Percentiles rank a stretch among this genome's conserved stretches.
These are phyloP conservation scores for Poecilobothrus nobilitatus DNA, from an alignment of 2,888 invertebrate species.

Conservation along the genomic window DNA sequence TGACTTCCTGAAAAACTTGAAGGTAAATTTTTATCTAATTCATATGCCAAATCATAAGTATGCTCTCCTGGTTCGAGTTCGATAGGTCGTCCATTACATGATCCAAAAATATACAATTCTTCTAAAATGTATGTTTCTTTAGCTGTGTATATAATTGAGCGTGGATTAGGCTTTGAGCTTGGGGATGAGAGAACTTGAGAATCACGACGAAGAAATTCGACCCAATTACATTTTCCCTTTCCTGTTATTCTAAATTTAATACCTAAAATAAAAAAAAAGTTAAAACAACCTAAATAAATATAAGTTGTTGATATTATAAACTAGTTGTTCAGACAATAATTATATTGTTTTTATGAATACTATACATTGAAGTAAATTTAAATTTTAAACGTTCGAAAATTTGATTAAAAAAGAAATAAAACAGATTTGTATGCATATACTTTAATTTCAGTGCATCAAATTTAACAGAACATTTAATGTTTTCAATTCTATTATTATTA, in stretches of 20 bases:
- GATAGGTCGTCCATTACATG: slow-evolving; percentile 31
- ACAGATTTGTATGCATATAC: too few relatives aligned
- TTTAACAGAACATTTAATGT: too few relatives aligned
- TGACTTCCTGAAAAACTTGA: slow-evolving; percentile 39
- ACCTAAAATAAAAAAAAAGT: slow-evolving; percentile 27
- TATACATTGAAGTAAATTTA: too few relatives aligned
- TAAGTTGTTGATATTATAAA: too few relatives aligned
- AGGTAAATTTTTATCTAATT: slow-evolving; percentile 35
- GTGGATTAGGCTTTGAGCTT: slow-evolving; percentile 34
- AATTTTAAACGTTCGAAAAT: too few relatives aligned
- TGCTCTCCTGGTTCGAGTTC: slow-evolving; percentile 38
- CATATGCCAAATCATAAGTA: slow-evolving; percentile 35
- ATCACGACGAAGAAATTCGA: slow-evolving; percentile 39
- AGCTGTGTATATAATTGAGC: slow-evolving; percentile 39
- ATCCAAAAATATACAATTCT: slow-evolving; percentile 37
- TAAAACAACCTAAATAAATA: too few relatives aligned
- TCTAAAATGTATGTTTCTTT: slow-evolving; percentile 39
- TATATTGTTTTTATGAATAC: too few relatives aligned
- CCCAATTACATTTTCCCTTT: slow-evolving; percentile 43
- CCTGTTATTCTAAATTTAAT: slow-evolving; percentile 41
- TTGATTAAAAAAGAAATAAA: too few relatives aligned
- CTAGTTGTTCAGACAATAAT: too few relatives aligned
- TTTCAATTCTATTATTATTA: too few relatives aligned
- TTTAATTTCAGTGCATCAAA: too few relatives aligned
- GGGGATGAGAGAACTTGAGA: slow-evolving; percentile 20